Percentiles rank a stretch among this genome's conserved stretches.
These are phyloP conservation scores for Gobio occitaniae DNA, from an alignment of 2,797 vertebrate genomes.

Conservation along the genomic window DNA sequence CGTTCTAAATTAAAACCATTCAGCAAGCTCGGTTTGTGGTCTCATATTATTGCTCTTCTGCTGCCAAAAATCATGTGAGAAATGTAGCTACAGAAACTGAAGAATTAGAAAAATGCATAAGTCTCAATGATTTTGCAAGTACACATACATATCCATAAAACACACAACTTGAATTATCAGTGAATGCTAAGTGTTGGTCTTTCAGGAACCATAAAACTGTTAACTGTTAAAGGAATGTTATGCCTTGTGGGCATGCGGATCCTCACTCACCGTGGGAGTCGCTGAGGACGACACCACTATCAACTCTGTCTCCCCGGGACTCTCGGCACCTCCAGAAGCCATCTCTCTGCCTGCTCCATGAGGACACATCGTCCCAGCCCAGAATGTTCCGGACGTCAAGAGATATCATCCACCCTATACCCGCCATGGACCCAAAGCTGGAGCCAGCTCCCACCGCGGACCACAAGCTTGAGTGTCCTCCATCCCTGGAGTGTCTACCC, in stretches of 20 bases:
- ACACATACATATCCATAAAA: not conserved
- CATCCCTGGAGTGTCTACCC: no score
- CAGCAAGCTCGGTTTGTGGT: slow-evolving; percentile 17
- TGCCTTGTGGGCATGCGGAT: not conserved
- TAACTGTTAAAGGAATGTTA: slow-evolving; percentile 3
- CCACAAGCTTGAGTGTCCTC: no score
- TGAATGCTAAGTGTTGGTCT: not conserved
- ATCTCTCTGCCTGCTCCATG: no score
- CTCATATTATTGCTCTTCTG: not conserved
- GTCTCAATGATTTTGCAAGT: not conserved
- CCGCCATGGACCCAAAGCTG: no score
- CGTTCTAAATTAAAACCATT: slow-evolving; percentile 33
- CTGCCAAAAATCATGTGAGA: slow-evolving; percentile 15
- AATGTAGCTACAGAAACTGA: slow-evolving; percentile 8
- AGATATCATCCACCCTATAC: no score
- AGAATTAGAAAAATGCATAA: not conserved
- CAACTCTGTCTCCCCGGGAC: not conserved
- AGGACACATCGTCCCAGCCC: no score
- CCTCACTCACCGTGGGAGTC: not conserved
- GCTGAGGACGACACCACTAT: not conserved
- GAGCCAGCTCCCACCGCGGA: no score
- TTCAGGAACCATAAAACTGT: not conserved
- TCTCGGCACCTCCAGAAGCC: no score
- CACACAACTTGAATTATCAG: not conserved
- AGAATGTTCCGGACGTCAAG: no score